Percentiles rank a stretch among this genome's conserved stretches.
Evolutionary conservation across 2,888 invertebrate genomes (phyloP).

Genomic region (Epistrophella euchroma): DNA sequence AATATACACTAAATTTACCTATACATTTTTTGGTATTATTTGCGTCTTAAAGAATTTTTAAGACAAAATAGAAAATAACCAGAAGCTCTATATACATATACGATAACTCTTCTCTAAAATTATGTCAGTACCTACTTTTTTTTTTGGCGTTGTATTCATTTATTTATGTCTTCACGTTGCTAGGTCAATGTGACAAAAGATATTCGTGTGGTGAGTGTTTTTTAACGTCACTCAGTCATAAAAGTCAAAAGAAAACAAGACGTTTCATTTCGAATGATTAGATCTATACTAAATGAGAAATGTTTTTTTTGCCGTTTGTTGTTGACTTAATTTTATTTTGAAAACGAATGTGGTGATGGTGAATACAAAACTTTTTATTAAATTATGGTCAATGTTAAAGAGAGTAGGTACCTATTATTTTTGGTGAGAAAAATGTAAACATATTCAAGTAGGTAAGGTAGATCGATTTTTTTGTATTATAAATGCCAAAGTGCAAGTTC

Average conservation of each 20-base stretch:
- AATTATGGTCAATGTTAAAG: conserved; percentile 10
- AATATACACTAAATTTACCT: not conserved
- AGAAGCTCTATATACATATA: conserved; percentile 17
- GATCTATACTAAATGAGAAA: not conserved
- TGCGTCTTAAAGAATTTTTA: not conserved
- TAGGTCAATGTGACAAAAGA: conserved; percentile 60
- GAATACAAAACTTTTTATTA: conserved; percentile 6
- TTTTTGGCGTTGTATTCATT: conserved; percentile 19
- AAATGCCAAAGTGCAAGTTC: not conserved
- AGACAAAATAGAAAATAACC: conserved; percentile 4
- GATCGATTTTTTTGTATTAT: not conserved
- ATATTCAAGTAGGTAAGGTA: not conserved
- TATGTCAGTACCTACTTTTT: conserved; percentile 51
- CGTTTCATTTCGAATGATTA: conserved; percentile 17
- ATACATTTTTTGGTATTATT: not conserved
- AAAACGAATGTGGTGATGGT: conserved; percentile 1
- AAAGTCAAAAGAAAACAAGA: conserved; percentile 7
- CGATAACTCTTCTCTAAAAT: conserved; percentile 33
- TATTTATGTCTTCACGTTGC: conserved; percentile 37
- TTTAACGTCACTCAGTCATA: conserved; percentile 27
- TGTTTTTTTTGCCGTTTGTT: conserved; percentile 17
- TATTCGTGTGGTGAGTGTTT: conserved; percentile 31
- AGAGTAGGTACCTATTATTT: conserved; percentile 12
- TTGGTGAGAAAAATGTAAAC: not conserved
- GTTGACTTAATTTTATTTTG: not conserved